Conservation (phyloP, 2,113 vertebrate species). For the Phoxinus phoxinus region DNA sequence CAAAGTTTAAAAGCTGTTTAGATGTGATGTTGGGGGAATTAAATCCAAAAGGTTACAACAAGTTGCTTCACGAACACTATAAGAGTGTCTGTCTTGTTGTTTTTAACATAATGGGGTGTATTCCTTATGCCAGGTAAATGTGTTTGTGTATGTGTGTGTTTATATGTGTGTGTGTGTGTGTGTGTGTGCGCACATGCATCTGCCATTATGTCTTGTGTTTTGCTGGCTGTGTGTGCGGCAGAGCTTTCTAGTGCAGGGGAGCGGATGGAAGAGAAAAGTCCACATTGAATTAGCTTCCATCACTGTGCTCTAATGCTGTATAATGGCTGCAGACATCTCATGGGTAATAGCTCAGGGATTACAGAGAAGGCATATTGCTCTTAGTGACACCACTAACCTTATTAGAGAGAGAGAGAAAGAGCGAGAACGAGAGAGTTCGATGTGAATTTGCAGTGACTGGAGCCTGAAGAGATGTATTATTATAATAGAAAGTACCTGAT, state of each 20-base stretch:
- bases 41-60: background rate
- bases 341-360: constrained; percentile 60
- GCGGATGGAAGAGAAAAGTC: constrained; percentile 45
- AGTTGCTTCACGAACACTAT: background rate
- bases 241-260: constrained; percentile 3
- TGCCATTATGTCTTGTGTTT: constrained; percentile 47
- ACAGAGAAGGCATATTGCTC: constrained; percentile 51
- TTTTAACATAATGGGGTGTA: background rate
- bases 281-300: constrained; percentile 64
- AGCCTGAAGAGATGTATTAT: constrained; percentile 39
- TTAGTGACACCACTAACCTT: constrained; percentile 64
- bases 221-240: constrained; percentile 13
- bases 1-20: too few species aligned
- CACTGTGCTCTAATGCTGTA: constrained; percentile 58
- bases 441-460: constrained; percentile 46
- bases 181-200: background rate
- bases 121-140: background rate
- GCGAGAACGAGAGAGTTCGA: constrained; percentile 53
- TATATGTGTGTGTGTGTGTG: too few species aligned
- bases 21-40: too few species aligned
- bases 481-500: constrained; percentile 40
- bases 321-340: constrained; percentile 66
- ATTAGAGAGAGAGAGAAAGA: constrained; percentile 51
- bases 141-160: too few species aligned
- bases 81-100: background rate